Percentiles rank a stretch among this genome's conserved stretches.
These are phyloP conservation scores for Philopedon plagiatum DNA, from an alignment of 2,888 invertebrate species.

Conservation along the genomic window DNA sequence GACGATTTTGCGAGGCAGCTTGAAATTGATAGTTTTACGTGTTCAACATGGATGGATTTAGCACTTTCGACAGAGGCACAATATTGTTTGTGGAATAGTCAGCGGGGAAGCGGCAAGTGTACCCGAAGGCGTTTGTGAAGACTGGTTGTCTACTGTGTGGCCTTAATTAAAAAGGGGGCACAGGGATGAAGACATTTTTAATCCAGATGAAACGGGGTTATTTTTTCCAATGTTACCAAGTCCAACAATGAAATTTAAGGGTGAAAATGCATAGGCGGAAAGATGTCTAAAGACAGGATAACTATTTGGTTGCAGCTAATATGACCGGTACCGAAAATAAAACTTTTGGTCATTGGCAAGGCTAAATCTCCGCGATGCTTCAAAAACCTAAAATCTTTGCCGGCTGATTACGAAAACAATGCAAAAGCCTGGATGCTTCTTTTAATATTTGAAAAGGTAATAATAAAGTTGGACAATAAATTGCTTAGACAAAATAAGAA, in stretches of 20 bases:
- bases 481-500: constrained; percentile 40
- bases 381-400: constrained; percentile 46
- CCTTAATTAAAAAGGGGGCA: constrained; percentile 19
- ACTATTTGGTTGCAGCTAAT: constrained; percentile 56
- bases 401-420: constrained; percentile 52
- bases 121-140: not conserved
- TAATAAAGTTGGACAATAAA: constrained; percentile 41
- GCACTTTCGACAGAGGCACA: too few species aligned
- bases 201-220: constrained; percentile 31
- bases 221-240: constrained; percentile 21
- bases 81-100: too few species aligned
- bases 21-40: not conserved
- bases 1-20: not conserved
- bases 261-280: constrained; percentile 57
- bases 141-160: constrained; percentile 26
- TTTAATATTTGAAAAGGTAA: constrained; percentile 27
- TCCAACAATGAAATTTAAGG: constrained; percentile 54
- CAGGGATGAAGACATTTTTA: constrained; percentile 23
- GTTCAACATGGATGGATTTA: too few species aligned
- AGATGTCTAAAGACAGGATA: constrained; percentile 55
- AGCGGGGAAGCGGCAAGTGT: too few species aligned
- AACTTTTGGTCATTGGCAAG: constrained; percentile 59
- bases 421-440: constrained; percentile 45
- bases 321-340: constrained; percentile 58
- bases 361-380: constrained; percentile 57